phyloP scores from a whole-genome alignment of 2,113 vertebrate genomes.

The Megalops atlanticus region DNA sequence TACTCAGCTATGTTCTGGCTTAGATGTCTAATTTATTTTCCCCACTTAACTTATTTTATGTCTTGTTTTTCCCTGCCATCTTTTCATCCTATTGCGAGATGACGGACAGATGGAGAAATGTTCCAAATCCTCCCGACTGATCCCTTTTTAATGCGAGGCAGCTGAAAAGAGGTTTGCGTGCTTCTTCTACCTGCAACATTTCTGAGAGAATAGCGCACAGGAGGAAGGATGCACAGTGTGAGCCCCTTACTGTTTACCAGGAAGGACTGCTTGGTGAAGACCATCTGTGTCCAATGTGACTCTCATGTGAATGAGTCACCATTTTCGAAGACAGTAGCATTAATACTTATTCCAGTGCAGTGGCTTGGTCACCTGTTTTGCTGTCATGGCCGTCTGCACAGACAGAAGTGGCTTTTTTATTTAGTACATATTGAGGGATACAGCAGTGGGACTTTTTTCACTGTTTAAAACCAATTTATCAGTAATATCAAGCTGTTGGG shows the following conservation, averaged over 20 bases:
- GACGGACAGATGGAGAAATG: constrained; percentile 25
- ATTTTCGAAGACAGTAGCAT: constrained; percentile 11
- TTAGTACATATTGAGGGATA: not conserved
- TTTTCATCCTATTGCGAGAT: constrained; percentile 1
- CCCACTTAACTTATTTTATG: not conserved
- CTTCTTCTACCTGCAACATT: constrained; percentile 19
- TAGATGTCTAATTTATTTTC: not conserved
- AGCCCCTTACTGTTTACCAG: constrained; percentile 23
- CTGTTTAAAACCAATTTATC: not conserved
- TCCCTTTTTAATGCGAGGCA: constrained; percentile 28
- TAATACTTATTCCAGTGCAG: constrained; percentile 28
- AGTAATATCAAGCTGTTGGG: not conserved
- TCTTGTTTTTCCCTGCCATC: not conserved
- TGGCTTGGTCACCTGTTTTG: constrained; percentile 51
- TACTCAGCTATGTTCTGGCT: not conserved
- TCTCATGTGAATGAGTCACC: constrained; percentile 27
- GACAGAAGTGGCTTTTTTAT: constrained; percentile 45
- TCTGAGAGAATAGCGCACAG: constrained; percentile 16
- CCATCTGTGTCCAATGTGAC: constrained; percentile 39
- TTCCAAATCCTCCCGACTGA: constrained; percentile 29
- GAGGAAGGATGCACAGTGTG: not conserved
- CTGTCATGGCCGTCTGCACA: constrained; percentile 30
- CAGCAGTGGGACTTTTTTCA: not conserved
- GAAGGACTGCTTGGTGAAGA: not conserved
- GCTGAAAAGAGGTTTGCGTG: not conserved